Evolutionary conservation across 2,888 invertebrate species (phyloP).

Genomic region (Folsomia manolachei): DNA sequence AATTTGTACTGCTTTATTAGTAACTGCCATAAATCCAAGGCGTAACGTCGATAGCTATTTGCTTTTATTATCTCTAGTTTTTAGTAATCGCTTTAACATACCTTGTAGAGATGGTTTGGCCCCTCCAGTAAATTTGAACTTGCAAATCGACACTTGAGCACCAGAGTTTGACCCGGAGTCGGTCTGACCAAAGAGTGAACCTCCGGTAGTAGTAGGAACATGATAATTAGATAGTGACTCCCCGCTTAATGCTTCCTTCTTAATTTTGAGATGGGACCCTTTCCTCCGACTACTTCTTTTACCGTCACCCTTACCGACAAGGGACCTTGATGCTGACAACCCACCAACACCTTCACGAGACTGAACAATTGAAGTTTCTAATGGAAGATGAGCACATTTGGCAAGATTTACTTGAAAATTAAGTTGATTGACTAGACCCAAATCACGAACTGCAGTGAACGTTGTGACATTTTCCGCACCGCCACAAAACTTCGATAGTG

Average conservation of each 20-base stretch:
- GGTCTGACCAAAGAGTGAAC: conserved; percentile 75
- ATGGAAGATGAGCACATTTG: neutral
- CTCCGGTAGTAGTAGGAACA: conserved; percentile 54
- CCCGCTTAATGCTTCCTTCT: conserved; percentile 19
- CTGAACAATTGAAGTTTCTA: neutral
- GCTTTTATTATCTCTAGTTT: too few relatives aligned
- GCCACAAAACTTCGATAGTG: neutral
- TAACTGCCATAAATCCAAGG: too few relatives aligned
- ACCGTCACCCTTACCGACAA: neutral
- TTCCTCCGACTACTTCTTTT: too few relatives aligned
- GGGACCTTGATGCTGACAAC: neutral
- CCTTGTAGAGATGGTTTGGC: conserved; percentile 79
- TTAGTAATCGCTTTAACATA: too few relatives aligned
- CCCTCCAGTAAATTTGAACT: conserved; percentile 89
- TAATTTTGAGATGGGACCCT: neutral
- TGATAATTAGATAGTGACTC: conserved; percentile 28
- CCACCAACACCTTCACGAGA: neutral
- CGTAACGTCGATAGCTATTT: too few relatives aligned
- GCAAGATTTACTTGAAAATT: conserved; percentile 11
- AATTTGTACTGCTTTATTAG: too few relatives aligned
- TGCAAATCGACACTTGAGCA: conserved; percentile 77
- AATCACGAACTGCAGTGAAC: conserved; percentile 25
- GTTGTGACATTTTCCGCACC: conserved; percentile 17
- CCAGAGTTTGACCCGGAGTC: conserved; percentile 57
- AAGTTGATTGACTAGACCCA: conserved; percentile 42